Base-by-base conservation (phyloP, 2,888 invertebrate genomes). In the Troilus luridus region DNA sequence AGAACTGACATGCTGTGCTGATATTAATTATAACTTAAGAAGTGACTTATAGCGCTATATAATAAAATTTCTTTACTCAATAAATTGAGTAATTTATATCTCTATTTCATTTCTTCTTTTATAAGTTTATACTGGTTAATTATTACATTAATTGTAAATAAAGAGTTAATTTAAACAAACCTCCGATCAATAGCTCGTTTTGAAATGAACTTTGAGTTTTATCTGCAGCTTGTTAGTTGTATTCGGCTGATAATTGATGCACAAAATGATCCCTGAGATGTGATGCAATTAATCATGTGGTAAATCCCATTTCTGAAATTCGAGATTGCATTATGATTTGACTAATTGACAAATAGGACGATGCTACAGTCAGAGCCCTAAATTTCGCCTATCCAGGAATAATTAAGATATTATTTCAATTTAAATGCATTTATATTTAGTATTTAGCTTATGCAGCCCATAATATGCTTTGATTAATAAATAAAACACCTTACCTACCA, bases 291-390 rank as follows among this genome's bases (percentile, higher is more conserved):
- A 77, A 8, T 41, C 72, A 19, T 41, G 17, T 77, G 41, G 27
- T 41, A 77, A 77, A 77, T 77, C 72, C 27, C 72, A 77, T 77
- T 27, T 77, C 72, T 77, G 41, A 77, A 77, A 27, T 77, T 77
- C 41, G 41, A 77, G 72, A 77, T 77, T 77, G 41, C 41, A 17
- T 77, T 77, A 27, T 77, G 67, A 67, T 67, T 67, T 67, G 72
- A 77, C 41, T 41, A 41, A 41, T 41, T 41, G 41, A 5, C 41
- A 41, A 41, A 41, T 41, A 41, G 41, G 41, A 41, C 2, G 41
- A 41, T 41, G 41, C 41, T 41, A 41, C 41, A 41, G 41, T 5
- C 41, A 41, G 41, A 41, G 41, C 5, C 41, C 41, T 41, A 41
- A 41, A 41, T 41, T 3, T 41, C 5, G 41, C 41, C 41, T 41